A percentile compares a stretch with the other conserved stretches of the same genome.
Conservation (phyloP, 2,888 invertebrate genomes). For the Drosophila vallismaia region DNA sequence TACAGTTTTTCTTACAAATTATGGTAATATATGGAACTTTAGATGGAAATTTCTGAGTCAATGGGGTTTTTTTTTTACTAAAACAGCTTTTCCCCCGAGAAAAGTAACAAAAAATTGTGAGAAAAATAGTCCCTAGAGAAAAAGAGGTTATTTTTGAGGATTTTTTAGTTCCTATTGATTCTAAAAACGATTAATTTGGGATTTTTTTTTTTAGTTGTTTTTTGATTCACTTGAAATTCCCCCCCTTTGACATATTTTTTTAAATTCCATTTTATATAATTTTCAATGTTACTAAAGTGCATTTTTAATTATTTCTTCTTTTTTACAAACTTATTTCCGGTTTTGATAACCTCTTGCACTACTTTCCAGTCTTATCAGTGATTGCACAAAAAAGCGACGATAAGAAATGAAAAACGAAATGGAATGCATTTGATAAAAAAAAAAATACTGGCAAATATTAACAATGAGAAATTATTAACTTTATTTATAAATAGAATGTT, state of each 20-base stretch:
- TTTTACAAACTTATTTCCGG: slow-evolving; percentile 35
- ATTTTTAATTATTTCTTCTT: background rate
- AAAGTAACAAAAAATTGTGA: no score
- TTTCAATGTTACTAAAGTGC: background rate
- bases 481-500: no score
- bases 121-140: slow-evolving; percentile 5
- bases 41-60: no score
- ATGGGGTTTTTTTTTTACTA: no score
- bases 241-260: background rate
- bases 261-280: background rate
- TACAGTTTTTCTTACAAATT: no score
- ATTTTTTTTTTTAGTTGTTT: background rate
- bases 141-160: no score
- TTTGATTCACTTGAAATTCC: background rate
- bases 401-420: background rate
- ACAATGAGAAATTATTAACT: no score
- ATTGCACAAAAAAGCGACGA: slow-evolving; percentile 19
- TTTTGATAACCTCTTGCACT: slow-evolving; percentile 39
- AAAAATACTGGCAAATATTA: no score
- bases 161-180: no score
- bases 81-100: no score
- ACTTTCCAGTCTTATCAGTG: slow-evolving; percentile 41
- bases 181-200: no score
- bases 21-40: no score
- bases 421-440: background rate